Conservation (phyloP, 2,888 invertebrate genomes). For the Epirrhoe alternata region DNA sequence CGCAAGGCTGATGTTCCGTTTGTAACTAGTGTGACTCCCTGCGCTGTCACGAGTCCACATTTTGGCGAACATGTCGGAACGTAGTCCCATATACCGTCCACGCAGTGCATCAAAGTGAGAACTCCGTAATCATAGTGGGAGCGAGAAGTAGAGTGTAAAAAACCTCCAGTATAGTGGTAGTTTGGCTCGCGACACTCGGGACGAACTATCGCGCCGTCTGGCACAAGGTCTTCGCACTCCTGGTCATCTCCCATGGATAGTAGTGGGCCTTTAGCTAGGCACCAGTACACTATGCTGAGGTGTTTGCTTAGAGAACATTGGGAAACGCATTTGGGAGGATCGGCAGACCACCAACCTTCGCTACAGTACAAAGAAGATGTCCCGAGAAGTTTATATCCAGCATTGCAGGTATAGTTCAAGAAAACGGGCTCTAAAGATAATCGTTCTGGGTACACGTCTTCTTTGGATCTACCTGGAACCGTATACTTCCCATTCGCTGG, state of each 20-base stretch:
- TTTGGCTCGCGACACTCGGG: conserved; percentile 27
- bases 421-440: conserved; percentile 1
- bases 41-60: conserved; percentile 10
- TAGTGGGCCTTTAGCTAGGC: conserved; percentile 25
- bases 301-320: conserved; percentile 30
- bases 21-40: not conserved
- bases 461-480: not conserved
- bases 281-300: conserved; percentile 26
- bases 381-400: conserved; percentile 6
- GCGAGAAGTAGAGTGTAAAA: not conserved
- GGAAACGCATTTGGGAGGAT: conserved; percentile 4
- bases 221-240: conserved; percentile 29
- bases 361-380: conserved; percentile 4
- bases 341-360: conserved; percentile 8
- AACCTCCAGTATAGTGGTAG: conserved; percentile 30
- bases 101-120: conserved; percentile 31
- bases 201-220: conserved; percentile 25
- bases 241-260: conserved; percentile 8
- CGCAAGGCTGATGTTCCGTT: conserved; percentile 2
- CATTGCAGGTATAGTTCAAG: conserved; percentile 4
- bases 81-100: conserved; percentile 30
- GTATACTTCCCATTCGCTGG: conserved; percentile 9
- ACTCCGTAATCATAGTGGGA: conserved; percentile 12
- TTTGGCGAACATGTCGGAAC: conserved; percentile 28
- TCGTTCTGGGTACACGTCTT: not conserved